Conservation (phyloP, 2,797 vertebrate genomes). For the Danio choprae region DNA sequence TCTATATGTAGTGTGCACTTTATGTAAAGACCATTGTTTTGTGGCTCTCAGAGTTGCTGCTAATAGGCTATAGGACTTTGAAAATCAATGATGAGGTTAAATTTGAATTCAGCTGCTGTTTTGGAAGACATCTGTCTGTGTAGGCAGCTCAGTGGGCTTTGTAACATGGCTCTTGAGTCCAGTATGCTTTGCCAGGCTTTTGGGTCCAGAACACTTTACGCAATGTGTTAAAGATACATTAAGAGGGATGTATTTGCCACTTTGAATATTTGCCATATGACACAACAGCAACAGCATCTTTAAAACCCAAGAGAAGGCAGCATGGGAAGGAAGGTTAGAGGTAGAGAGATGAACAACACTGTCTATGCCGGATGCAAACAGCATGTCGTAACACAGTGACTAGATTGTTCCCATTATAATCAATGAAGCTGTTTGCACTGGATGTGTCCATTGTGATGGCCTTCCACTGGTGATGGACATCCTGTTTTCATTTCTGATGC, state of each 20-base stretch:
- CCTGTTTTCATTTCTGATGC: background rate
- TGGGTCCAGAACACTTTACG: constrained; percentile 45
- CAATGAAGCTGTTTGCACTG: background rate
- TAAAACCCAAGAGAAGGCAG: background rate
- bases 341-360: background rate
- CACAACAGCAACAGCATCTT: constrained; percentile 33
- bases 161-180: background rate
- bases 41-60: background rate
- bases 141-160: background rate
- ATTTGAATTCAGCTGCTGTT: background rate
- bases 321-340: background rate
- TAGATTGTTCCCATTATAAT: background rate
- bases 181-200: constrained; percentile 28
- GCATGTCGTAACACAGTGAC: background rate
- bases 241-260: constrained; percentile 54
- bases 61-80: background rate
- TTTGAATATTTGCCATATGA: constrained; percentile 39
- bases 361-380: background rate
- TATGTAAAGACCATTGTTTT: background rate
- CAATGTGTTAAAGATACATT: constrained; percentile 48
- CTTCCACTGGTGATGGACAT: background rate
- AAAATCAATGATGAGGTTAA: background rate
- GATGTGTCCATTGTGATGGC: background rate
- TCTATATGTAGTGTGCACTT: background rate
- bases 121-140: background rate